phyloP scores from a whole-genome alignment of 2,113 vertebrate species.

The Piaya cayana region DNA sequence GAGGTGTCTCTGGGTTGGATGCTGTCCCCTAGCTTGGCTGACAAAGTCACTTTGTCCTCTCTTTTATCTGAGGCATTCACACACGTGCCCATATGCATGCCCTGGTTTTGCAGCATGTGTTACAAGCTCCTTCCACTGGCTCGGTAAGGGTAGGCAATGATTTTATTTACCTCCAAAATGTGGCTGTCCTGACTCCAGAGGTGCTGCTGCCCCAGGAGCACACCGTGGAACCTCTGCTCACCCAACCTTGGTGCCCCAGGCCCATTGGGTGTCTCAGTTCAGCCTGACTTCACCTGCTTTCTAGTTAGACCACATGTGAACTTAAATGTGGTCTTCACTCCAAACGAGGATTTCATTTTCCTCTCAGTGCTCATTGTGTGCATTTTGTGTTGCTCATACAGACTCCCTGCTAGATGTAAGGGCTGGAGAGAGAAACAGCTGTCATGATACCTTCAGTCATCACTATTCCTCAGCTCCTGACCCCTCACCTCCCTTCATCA shows the following conservation, averaged over 20 bases:
- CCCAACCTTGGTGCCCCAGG: background rate
- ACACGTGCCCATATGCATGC: fast-evolving
- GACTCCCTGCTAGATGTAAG: background rate
- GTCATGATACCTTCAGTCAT: background rate
- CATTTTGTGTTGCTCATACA: background rate
- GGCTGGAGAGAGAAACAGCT: background rate
- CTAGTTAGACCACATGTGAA: background rate
- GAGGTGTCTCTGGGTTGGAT: background rate
- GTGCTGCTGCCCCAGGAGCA: background rate
- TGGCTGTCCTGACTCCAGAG: background rate
- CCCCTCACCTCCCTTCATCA: background rate
- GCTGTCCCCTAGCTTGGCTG: background rate
- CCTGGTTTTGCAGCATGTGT: background rate
- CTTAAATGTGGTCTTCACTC: background rate
- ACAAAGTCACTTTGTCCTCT: background rate
- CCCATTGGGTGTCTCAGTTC: background rate
- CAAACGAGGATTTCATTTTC: background rate
- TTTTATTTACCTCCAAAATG: background rate
- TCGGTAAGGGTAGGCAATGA: background rate
- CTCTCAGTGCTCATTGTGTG: fast-evolving
- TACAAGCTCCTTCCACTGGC: background rate
- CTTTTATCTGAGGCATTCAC: background rate
- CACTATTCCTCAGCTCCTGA: background rate
- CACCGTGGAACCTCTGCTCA: fast-evolving
- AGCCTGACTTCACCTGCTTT: background rate